Base-by-base conservation (phyloP, 2,888 invertebrate species). In the Euplagia quadripunctaria region DNA sequence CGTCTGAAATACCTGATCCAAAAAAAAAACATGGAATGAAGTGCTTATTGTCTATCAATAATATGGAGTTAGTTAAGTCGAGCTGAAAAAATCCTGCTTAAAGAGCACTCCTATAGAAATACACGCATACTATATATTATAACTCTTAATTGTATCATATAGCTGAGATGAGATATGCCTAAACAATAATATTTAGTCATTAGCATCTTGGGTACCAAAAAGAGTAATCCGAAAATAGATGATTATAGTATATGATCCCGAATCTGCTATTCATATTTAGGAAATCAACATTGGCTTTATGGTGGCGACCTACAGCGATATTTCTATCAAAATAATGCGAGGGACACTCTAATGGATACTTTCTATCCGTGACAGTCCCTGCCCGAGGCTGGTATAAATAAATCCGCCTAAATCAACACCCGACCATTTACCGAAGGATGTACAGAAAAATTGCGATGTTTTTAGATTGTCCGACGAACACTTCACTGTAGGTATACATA, bases 381-480 rank as follows among this genome's bases (percentile, higher is more conserved):
- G 80, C 85, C 72, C 72, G 64, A 61, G 80, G 83, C 77, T 51
- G 16, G 75, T 78, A 82, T 83, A 84, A 82, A 83, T 82, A 84
- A 81, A 81, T 85, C 79, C 76, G 55, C 83, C 85, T 85, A 83
- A 85, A 79, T 83, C 83, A 83, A 84, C 84, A 83, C 78, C 70
- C 78, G 51, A 17, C 65, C 75, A 67, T 76, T 81, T 76, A 75
- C 73, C 58, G 61, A 83, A 55, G 67, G 73, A 71, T 70, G 68
- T 72, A 52, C 68, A 64, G 71, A 74, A 81, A 79, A 79, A 72
- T 75, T 16, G 61, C 46, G 70, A 64, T 66, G 71, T 63, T 66
- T 20, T 64, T 55, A 41, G 67, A 31, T 20, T 41, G 46, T 12
- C 6, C 46, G 31, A 70, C 20, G 20, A 12, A 46, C 31, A 16